Conservation (phyloP, 2,113 vertebrate genomes). For the Daphoenositta chrysoptera region DNA sequence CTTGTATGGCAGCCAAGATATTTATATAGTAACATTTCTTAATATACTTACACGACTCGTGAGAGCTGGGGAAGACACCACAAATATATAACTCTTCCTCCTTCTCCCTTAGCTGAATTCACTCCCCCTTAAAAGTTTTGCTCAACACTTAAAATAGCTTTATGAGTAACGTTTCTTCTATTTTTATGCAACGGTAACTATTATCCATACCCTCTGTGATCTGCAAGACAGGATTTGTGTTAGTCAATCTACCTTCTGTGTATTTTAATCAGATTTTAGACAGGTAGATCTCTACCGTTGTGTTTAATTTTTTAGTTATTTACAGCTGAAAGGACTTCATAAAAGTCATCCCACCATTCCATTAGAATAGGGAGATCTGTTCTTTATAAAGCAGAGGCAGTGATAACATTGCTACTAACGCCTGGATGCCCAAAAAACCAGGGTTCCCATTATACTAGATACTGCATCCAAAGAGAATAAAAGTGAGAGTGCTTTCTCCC, state of each 20-base stretch:
- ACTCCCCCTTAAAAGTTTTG: constrained; percentile 4
- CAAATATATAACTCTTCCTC: not conserved
- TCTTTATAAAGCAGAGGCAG: not conserved
- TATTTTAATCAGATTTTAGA: not conserved
- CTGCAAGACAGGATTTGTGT: not conserved
- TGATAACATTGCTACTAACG: not conserved
- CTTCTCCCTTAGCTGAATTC: not conserved
- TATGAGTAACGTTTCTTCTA: not conserved
- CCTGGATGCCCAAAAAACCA: not conserved
- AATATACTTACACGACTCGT: constrained; percentile 41
- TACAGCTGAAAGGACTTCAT: not conserved
- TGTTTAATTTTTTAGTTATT: not conserved
- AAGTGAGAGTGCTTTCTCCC: not conserved
- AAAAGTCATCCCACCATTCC: not conserved
- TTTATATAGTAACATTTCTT: constrained; percentile 56
- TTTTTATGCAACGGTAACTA: not conserved
- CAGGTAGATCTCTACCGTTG: not conserved
- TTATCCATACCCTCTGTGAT: not conserved
- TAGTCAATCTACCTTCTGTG: not conserved
- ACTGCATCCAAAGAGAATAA: not conserved
- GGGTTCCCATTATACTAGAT: not conserved
- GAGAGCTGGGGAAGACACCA: constrained; percentile 39
- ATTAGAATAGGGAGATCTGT: not conserved
- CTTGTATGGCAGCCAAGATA: constrained; percentile 53
- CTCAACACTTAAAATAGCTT: constrained; percentile 4